Evolutionary conservation across 1,140 invertebrate species (phyloP), one percentile per base, ranked within the genome.

Genomic region (Magallana angulata): DNA sequence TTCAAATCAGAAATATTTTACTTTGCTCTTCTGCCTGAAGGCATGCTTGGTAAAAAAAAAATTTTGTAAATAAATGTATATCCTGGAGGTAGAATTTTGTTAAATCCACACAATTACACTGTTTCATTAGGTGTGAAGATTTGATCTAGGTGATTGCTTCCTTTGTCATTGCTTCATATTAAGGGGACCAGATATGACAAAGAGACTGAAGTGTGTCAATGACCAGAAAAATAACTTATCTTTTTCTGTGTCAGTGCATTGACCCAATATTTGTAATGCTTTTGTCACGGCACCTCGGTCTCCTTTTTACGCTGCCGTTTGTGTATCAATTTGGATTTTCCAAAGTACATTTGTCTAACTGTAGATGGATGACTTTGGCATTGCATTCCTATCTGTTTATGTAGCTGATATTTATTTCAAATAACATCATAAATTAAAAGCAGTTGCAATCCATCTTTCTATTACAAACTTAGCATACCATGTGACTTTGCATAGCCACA

Each of bases 401-500:
- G 24, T 76, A 30, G 18, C 18, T 64, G 60, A 64, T 64, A 7
- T 64, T n/a, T 64, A 64, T 64, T 36, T 30, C 24, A 76, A 24
- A 76, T 30, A 76, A 76, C 36, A 76, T 76, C 68, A 76, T 76
- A 30, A 76, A 76, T 76, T 76, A 76, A 76, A 76, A 76, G 24
- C 12, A 30, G 68, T 30, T 30, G 24, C 68, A 76, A 76, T 76
- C 68, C 30, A 24, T 76, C 68, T 76, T 76, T 30, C 68, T 76
- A 30, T 18, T 30, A 76, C 36, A 76, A 76, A 76, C 68, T n/a
- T 64, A 76, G 68, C 12, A 24, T 76, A 76, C 68, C 68, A 76
- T 76, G 68, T 76, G 68, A 76, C 68, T 76, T 8, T 76, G 11
- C 24, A 76, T 24, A 76, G 36, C 24, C 36, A 76, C 68, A 76